These are phyloP conservation scores for Lepidocyrtoides sp. DNA, from an alignment of 2,888 invertebrate genomes.

Conservation along the genomic window DNA sequence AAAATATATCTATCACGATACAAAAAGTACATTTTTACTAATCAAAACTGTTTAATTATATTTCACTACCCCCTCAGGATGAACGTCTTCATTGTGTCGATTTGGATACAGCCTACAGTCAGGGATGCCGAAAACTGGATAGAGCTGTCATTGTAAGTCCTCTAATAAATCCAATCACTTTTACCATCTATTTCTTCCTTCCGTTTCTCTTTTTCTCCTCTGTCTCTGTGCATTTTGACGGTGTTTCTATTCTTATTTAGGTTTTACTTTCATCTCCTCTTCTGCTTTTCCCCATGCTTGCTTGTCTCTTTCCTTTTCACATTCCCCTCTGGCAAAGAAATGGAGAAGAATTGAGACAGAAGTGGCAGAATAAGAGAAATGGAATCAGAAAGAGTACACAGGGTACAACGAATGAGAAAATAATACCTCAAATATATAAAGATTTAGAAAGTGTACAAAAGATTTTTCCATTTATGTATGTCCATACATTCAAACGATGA, in stretches of 20 bases:
- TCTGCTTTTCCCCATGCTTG: not conserved
- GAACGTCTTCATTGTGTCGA: constrained; percentile 90
- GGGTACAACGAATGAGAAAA: constrained; percentile 37
- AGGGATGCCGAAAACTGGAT: constrained; percentile 91
- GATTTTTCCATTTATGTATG: constrained; percentile 14
- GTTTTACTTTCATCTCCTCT: constrained; percentile 35
- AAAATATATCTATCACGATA: too few species aligned
- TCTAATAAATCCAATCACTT: constrained; percentile 85
- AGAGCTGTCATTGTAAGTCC: constrained; percentile 88
- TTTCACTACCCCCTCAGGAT: not conserved
- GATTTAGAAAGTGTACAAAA: constrained; percentile 33
- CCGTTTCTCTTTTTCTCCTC: constrained; percentile 74
- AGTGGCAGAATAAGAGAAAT: constrained; percentile 22
- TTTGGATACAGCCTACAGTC: constrained; percentile 92
- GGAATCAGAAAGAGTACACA: constrained; percentile 31
- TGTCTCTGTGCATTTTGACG: constrained; percentile 61
- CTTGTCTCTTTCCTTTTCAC: constrained; percentile 44
- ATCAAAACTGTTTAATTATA: too few species aligned
- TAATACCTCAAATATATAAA: constrained; percentile 33
- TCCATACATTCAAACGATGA: not conserved
- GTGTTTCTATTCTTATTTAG: constrained; percentile 75
- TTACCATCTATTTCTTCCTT: constrained; percentile 83
- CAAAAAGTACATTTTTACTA: too few species aligned
- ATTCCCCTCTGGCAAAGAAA: constrained; percentile 76
- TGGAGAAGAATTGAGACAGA: constrained; percentile 41